Conservation (phyloP, 2,888 invertebrate genomes). For the Tipula lateralis region DNA sequence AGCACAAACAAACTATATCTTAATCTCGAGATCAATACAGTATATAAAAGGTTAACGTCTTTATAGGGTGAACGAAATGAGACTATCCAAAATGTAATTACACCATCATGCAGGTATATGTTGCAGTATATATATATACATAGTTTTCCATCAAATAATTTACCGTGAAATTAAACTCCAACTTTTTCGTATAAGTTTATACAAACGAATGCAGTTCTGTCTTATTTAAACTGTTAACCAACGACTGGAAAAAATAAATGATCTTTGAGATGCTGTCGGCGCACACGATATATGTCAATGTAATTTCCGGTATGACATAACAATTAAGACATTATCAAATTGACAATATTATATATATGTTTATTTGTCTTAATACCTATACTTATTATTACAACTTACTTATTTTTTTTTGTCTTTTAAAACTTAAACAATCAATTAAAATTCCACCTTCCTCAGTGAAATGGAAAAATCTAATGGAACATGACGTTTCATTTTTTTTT, state of each 20-base stretch:
- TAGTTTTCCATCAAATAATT: constrained; percentile 8
- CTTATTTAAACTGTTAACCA: neutral
- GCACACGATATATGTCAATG: constrained; percentile 4
- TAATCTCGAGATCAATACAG: neutral
- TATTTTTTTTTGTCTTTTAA: neutral
- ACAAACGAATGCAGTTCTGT: neutral
- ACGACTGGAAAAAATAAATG: constrained; percentile 4
- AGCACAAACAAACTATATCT: neutral
- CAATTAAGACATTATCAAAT: neutral
- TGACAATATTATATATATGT: neutral
- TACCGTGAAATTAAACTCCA: constrained; percentile 16
- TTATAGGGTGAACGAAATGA: neutral
- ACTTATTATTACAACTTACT: too few species aligned
- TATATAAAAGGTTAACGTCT: neutral
- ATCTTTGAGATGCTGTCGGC: constrained; percentile 20
- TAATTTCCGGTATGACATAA: constrained; percentile 19
- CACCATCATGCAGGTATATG: neutral
- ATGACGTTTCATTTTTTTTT: neutral
- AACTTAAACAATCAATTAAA: constrained; percentile 9
- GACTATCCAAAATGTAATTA: neutral
- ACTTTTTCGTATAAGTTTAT: neutral
- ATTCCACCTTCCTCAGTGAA: constrained; percentile 19
- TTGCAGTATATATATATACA: too few species aligned
- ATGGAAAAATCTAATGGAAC: constrained; percentile 19
- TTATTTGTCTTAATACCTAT: neutral